A percentile compares a stretch with the other conserved stretches of the same genome.
Conservation (phyloP, 2,888 invertebrate genomes). For the Harmothoe impar region DNA sequence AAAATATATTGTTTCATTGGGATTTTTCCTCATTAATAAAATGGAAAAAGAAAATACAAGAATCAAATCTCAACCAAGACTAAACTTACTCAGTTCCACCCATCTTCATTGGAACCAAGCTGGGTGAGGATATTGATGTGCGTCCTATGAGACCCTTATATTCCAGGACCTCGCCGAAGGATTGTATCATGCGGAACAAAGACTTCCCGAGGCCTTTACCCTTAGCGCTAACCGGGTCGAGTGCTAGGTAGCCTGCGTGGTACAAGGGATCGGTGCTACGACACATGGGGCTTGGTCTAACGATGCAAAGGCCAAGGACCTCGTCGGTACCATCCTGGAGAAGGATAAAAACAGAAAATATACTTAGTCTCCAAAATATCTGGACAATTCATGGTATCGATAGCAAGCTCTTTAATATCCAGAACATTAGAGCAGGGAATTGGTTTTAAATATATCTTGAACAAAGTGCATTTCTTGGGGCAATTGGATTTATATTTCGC, state of each 20-base stretch:
- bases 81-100: not conserved
- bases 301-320: not conserved
- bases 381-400: too few relatives aligned
- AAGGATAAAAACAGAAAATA: too few relatives aligned
- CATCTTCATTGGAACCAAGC: not conserved
- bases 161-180: not conserved
- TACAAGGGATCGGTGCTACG: not conserved
- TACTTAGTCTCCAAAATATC: too few relatives aligned
- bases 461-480: too few relatives aligned
- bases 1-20: too few relatives aligned
- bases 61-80: too few relatives aligned
- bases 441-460: too few relatives aligned
- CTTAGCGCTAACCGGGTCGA: not conserved
- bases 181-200: not conserved
- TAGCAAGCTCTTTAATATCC: too few relatives aligned
- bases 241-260: not conserved
- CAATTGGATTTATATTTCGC: too few relatives aligned
- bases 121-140: not conserved
- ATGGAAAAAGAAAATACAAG: too few relatives aligned
- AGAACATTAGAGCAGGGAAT: too few relatives aligned
- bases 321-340: not conserved
- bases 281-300: not conserved
- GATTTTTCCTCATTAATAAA: too few relatives aligned
- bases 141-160: not conserved
- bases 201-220: not conserved